A percentile compares a stretch with the other conserved stretches of the same genome.
phyloP scores from a whole-genome alignment of 1,140 invertebrate genomes.

The Drosophila jambulina region DNA sequence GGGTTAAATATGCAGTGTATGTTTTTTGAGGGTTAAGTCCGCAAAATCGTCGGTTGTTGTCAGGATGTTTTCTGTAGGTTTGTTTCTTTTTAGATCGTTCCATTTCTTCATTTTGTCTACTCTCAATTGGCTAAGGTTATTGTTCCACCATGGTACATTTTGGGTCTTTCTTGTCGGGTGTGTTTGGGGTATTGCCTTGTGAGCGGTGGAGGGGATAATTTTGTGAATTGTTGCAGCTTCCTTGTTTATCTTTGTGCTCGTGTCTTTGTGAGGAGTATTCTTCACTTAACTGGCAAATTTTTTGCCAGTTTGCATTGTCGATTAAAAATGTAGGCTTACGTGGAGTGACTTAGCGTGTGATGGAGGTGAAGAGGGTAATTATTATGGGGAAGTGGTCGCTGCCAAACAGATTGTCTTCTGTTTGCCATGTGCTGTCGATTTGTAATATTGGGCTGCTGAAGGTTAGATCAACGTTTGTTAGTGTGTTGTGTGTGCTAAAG shows the following conservation, averaged over 20 bases:
- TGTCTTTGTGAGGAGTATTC: constrained; percentile 2
- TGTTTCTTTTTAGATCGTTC: background rate
- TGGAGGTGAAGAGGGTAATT: too few relatives aligned
- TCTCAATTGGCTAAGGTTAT: background rate
- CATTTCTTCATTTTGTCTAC: background rate
- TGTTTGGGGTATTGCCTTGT: constrained; percentile 11
- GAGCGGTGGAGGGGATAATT: constrained; percentile 12
- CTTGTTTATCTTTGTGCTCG: constrained; percentile 29
- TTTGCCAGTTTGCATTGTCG: constrained; percentile 26
- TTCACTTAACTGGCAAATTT: constrained; percentile 1
- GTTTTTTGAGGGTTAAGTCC: constrained; percentile 5
- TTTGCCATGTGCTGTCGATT: constrained; percentile 16
- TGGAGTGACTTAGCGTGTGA: too few relatives aligned
- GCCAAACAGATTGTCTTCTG: constrained; percentile 24
- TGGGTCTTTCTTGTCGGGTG: constrained; percentile 2
- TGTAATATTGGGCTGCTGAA: constrained; percentile 22
- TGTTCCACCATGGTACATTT: constrained; percentile 1
- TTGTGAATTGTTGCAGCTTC: constrained; percentile 25
- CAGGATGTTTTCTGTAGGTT: too few relatives aligned
- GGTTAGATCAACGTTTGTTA: too few relatives aligned
- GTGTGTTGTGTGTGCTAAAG: constrained; percentile 27
- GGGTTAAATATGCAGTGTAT: constrained; percentile 18
- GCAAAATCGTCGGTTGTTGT: constrained; percentile 13
- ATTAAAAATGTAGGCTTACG: too few relatives aligned
- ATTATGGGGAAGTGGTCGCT: constrained; percentile 29